Conservation (phyloP, 2,113 vertebrate genomes). For the Propithecus coquereli region DNA sequence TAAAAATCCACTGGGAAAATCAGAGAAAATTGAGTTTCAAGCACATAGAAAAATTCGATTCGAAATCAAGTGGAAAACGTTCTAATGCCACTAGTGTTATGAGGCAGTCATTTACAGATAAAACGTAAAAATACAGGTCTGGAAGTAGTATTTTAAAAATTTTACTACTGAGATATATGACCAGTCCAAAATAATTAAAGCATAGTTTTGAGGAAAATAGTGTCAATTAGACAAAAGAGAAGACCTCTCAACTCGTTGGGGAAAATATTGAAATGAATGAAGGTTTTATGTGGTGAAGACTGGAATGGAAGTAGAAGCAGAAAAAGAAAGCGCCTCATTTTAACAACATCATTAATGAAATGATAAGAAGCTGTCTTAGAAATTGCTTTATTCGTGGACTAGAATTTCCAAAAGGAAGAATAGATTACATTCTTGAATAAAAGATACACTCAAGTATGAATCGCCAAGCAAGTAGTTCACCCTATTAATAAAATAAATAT, state of each 20-base stretch:
- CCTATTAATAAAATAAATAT: neutral
- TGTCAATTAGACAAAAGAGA: neutral
- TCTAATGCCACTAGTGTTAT: neutral
- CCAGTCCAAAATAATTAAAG: neutral
- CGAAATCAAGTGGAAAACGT: conserved; percentile 20
- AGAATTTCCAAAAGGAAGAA: conserved; percentile 21
- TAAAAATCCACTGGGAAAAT: conserved; percentile 30
- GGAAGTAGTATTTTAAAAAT: neutral
- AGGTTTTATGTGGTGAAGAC: neutral
- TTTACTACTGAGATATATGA: neutral
- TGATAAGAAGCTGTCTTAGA: neutral
- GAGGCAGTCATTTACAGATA: conserved; percentile 16
- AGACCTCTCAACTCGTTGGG: neutral
- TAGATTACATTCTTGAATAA: neutral
- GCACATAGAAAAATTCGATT: conserved; percentile 40
- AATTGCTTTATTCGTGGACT: neutral
- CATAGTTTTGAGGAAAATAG: neutral
- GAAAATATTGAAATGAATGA: neutral
- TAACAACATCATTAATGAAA: neutral
- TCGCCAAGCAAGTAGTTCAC: neutral
- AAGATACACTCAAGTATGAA: neutral
- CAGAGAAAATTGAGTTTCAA: conserved; percentile 65
- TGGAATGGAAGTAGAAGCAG: neutral
- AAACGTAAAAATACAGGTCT: neutral
- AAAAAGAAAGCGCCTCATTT: neutral